Evolutionary conservation across 2,113 vertebrate species (phyloP), one percentile per base, ranked within the genome.

Genomic region (Cairina moschata): DNA sequence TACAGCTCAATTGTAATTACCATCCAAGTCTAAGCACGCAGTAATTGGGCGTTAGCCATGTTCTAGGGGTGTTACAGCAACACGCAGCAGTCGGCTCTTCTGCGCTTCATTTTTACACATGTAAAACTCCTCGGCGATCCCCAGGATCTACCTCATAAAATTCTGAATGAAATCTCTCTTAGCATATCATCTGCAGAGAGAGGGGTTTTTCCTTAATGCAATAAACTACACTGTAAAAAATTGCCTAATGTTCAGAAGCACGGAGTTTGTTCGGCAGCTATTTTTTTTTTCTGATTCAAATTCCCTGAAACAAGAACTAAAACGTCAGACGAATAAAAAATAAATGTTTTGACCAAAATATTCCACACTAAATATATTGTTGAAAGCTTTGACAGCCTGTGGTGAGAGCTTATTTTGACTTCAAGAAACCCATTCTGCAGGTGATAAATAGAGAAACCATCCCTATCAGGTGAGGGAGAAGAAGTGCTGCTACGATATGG

Each of bases 1-100:
- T 98, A 98, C 97, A 97, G 97, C 97, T 98, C 96, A 97, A 98
- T 97, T 97, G 96, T 98, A 98, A 98, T 98, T 98, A 97, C 96
- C 96, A 95, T 97, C 97, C 98, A 98, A 98, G 98, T 97, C 97
- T 95, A 97, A 98, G 96, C 98, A 98, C n/a, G 98, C 94, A 96
- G 92, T 63, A 91, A 96, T 97, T 98, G 97, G 98, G 98, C 76
- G 97, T 98, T 97, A 97, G 96, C 97, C 97, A 97, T 76, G 90
- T 95, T 95, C 96, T 94, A 75, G 96, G 96, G 92, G 89, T 95
- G 80, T 93, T 95, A 97, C 96, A 95, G 96, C 95, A 97, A 85
- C 40, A 90, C 92, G 50, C 83, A 91, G 94, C 95, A 97, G 52
- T 86, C 65, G 67, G n/a, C 75, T 90, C 76, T 90, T 82, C 81